These are phyloP conservation scores for Molossus molossus DNA, from an alignment of 2,797 vertebrate species.

Conservation along the genomic window DNA sequence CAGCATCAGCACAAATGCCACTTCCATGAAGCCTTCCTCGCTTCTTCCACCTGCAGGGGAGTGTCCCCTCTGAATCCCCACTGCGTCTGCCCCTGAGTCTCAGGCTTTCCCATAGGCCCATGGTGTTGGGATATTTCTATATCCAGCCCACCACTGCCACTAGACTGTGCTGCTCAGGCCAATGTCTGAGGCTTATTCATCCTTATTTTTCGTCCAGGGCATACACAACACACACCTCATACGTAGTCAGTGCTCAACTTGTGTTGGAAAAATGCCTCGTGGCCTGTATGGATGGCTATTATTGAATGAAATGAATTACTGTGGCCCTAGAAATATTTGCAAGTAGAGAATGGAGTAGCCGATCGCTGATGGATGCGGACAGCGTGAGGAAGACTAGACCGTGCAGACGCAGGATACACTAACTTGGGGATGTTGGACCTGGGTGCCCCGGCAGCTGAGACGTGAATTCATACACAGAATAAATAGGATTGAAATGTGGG, in stretches of 20 bases:
- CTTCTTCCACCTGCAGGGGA: background rate
- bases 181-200: background rate
- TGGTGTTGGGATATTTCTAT: background rate
- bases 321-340: background rate
- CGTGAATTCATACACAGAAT: background rate
- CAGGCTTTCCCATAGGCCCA: background rate
- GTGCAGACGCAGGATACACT: background rate
- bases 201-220: background rate
- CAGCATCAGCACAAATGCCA: background rate
- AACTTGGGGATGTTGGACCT: background rate
- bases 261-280: background rate
- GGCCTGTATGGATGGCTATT: conserved; percentile 23
- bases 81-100: background rate
- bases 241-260: background rate
- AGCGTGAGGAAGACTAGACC: background rate
- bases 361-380: background rate
- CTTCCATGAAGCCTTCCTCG: background rate
- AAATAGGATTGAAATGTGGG: background rate
- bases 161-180: background rate
- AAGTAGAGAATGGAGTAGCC: background rate
- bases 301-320: conserved; percentile 50
- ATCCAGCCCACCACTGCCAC: background rate
- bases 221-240: background rate
- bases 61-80: background rate
- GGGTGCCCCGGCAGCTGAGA: background rate